Percentiles rank a stretch among this genome's conserved stretches.
Evolutionary conservation across 2,888 invertebrate genomes (phyloP).

Genomic region (Encarsia formosa): DNA sequence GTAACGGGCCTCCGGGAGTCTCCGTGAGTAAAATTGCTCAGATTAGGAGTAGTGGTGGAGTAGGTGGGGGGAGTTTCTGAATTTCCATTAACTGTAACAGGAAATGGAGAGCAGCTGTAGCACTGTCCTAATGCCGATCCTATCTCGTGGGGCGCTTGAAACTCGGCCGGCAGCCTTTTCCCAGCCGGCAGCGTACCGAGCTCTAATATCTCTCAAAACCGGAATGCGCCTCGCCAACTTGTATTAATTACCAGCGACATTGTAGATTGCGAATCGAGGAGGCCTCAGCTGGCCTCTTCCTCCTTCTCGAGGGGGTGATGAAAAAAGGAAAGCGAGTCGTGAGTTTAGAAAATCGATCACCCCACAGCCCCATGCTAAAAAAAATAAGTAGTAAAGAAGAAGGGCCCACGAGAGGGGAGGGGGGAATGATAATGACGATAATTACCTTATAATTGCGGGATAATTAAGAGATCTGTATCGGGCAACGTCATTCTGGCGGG

Average conservation of each 20-base stretch:
- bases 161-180: conserved; percentile 19
- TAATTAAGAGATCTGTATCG: conserved; percentile 28
- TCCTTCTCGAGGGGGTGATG: not conserved
- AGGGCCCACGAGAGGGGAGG: not conserved
- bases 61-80: conserved; percentile 39
- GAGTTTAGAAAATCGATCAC: conserved; percentile 30
- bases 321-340: conserved; percentile 26
- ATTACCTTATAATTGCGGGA: conserved; percentile 28
- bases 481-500: conserved; percentile 13
- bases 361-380: not conserved
- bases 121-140: conserved; percentile 44
- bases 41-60: conserved; percentile 35
- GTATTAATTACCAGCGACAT: conserved; percentile 51
- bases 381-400: conserved; percentile 1
- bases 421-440: conserved; percentile 26
- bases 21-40: conserved; percentile 39
- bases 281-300: not conserved
- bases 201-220: conserved; percentile 49
- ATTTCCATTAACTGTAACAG: conserved; percentile 49
- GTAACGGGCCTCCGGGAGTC: not conserved
- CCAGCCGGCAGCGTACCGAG: conserved; percentile 22
- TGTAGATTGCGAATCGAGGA: conserved; percentile 49
- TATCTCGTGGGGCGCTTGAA: conserved; percentile 36
- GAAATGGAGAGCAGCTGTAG: conserved; percentile 38
- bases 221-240: conserved; percentile 47